These are phyloP conservation scores for Schizopygopsis pylzovi DNA, from an alignment of 2,797 vertebrate species.

Conservation along the genomic window DNA sequence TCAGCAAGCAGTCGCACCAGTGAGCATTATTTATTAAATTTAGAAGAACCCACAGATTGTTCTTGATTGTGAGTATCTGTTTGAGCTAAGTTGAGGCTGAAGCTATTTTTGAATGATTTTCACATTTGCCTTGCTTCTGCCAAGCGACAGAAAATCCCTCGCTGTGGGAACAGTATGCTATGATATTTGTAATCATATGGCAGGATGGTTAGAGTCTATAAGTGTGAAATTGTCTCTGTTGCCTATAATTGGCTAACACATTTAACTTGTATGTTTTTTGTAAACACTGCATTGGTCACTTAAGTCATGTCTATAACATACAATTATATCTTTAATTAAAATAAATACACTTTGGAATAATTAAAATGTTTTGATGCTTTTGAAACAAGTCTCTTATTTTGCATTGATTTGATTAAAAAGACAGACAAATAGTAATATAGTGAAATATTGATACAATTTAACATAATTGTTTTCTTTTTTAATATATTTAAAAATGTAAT, in stretches of 20 bases:
- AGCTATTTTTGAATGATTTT: slow-evolving; percentile 59
- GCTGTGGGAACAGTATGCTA: slow-evolving; percentile 15
- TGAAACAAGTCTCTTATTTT: neutral
- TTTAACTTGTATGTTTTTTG: slow-evolving; percentile 1
- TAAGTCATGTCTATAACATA: neutral
- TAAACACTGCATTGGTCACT: neutral
- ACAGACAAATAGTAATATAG: neutral
- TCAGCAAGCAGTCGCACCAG: neutral
- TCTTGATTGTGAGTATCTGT: slow-evolving; percentile 48
- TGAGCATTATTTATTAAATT: slow-evolving; percentile 36
- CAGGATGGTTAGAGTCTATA: slow-evolving; percentile 20
- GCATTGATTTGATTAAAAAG: neutral
- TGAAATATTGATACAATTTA: neutral
- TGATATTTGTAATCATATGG: slow-evolving; percentile 42
- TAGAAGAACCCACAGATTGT: slow-evolving; percentile 48
- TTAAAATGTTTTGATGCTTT: neutral
- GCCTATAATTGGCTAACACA: slow-evolving; percentile 24
- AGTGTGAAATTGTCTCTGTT: slow-evolving; percentile 29
- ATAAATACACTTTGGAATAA: neutral
- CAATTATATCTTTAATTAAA: neutral
- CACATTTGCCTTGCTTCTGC: slow-evolving; percentile 37
- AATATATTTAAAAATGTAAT: neutral
- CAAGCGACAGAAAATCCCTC: slow-evolving; percentile 30
- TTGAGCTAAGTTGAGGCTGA: slow-evolving; percentile 45
- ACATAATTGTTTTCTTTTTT: neutral